Evolutionary conservation across 2,797 vertebrate genomes (phyloP).

Genomic region (Octomys mimax): DNA sequence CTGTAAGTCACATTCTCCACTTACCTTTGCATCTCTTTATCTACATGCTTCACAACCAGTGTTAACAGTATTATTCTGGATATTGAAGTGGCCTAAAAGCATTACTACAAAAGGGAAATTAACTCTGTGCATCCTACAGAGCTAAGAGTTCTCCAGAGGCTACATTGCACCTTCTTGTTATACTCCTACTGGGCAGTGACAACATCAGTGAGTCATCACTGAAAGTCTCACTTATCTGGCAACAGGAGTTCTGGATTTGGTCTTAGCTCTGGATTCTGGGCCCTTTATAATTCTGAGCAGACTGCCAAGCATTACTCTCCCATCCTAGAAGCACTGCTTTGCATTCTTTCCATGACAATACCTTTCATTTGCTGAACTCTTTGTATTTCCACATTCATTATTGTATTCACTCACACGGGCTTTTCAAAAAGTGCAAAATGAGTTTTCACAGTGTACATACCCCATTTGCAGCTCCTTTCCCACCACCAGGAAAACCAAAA

Average conservation of each 20-base stretch:
- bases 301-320: background rate
- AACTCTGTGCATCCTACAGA: background rate
- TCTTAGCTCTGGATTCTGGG: background rate
- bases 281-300: constrained; percentile 36
- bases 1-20: background rate
- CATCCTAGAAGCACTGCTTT: background rate
- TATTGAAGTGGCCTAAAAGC: background rate
- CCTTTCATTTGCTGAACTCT: constrained; percentile 62
- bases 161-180: background rate
- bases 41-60: background rate
- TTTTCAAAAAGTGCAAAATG: constrained; percentile 57
- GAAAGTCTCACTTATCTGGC: background rate
- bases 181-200: background rate
- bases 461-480: background rate
- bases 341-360: constrained; percentile 27
- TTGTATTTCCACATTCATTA: constrained; percentile 35
- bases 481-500: constrained; percentile 49
- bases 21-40: background rate
- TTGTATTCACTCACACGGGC: constrained; percentile 53
- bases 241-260: background rate
- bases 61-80: background rate
- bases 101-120: background rate
- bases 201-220: background rate
- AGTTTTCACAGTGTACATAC: background rate
- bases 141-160: background rate